Conservation (phyloP, 2,113 vertebrate species). For the Limnothrissa miodon region DNA sequence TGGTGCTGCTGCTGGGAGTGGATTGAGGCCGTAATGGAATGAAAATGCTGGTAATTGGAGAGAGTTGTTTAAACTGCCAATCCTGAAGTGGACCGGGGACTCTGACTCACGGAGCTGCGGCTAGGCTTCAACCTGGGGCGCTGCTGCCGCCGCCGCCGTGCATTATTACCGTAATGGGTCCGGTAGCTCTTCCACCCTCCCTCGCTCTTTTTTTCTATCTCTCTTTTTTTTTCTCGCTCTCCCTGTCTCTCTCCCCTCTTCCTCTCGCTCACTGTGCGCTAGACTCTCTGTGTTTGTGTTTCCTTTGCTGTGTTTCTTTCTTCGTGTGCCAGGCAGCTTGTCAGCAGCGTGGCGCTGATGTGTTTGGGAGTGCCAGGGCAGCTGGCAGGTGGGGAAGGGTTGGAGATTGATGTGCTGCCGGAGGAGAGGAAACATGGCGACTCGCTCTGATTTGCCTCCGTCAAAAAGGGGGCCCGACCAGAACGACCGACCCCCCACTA, state of each 20-base stretch:
- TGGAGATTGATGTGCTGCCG: neutral
- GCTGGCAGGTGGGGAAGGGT: neutral
- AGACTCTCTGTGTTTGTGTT: neutral
- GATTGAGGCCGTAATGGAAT: conserved; percentile 43
- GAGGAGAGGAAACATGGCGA: neutral
- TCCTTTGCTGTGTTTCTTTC: neutral
- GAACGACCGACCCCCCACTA: neutral
- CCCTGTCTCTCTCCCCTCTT: neutral
- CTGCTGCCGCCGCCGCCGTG: conserved; percentile 16
- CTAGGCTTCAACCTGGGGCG: conserved; percentile 35
- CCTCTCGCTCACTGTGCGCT: neutral
- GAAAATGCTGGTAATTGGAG: conserved; percentile 48
- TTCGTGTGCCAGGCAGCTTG: neutral
- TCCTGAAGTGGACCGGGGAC: conserved; percentile 25
- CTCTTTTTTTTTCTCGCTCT: neutral
- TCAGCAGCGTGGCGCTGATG: neutral
- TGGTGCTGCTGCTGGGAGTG: no score
- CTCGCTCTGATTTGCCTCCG: neutral
- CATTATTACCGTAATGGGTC: conserved; percentile 44
- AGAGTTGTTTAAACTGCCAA: conserved; percentile 50
- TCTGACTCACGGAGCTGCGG: conserved; percentile 28
- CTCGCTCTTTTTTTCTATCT: neutral
- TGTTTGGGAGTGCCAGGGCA: neutral
- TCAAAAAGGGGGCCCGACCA: neutral
- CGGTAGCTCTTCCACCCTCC: neutral